A percentile compares a stretch with the other conserved stretches of the same genome.
These are phyloP conservation scores for Aulostomus chinensis DNA, from an alignment of 2,797 vertebrate genomes.

Conservation along the genomic window DNA sequence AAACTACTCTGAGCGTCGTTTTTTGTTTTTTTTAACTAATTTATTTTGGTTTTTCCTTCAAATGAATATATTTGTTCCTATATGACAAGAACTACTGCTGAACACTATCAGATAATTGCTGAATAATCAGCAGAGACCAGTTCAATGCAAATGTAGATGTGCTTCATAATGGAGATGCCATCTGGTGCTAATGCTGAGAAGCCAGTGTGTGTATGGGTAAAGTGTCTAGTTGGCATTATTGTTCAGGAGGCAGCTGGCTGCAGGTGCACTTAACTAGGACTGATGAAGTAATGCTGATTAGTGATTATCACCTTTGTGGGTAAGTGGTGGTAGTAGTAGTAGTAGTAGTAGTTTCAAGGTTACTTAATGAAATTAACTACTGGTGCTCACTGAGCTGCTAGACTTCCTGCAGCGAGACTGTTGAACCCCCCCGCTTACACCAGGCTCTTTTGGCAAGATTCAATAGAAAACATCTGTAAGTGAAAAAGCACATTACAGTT, in stretches of 20 bases:
- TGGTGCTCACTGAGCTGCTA: not conserved
- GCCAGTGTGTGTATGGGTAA: no score
- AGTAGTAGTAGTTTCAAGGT: slow-evolving; percentile 23
- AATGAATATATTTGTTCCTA: no score
- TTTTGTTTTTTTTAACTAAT: no score
- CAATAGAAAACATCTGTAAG: no score
- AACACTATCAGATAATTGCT: no score
- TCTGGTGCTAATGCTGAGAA: not conserved
- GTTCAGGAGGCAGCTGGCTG: slow-evolving; percentile 1
- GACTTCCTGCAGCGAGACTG: not conserved
- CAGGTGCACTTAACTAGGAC: slow-evolving; percentile 18
- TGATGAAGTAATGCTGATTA: slow-evolving; percentile 14
- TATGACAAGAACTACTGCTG: no score
- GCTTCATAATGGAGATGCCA: not conserved
- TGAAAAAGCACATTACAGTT: no score
- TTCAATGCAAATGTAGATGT: not conserved
- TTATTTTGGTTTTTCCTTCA: no score
- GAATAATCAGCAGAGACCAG: not conserved
- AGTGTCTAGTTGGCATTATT: not conserved
- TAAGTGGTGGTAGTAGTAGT: no score
- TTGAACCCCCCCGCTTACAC: no score
- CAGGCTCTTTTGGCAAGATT: no score
- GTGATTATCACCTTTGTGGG: not conserved
- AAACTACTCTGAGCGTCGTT: no score
- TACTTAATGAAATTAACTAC: slow-evolving; percentile 18